Percentiles rank a stretch among this genome's conserved stretches.
Conservation (phyloP, 2,888 invertebrate species). For the Calameuta pallipes region DNA sequence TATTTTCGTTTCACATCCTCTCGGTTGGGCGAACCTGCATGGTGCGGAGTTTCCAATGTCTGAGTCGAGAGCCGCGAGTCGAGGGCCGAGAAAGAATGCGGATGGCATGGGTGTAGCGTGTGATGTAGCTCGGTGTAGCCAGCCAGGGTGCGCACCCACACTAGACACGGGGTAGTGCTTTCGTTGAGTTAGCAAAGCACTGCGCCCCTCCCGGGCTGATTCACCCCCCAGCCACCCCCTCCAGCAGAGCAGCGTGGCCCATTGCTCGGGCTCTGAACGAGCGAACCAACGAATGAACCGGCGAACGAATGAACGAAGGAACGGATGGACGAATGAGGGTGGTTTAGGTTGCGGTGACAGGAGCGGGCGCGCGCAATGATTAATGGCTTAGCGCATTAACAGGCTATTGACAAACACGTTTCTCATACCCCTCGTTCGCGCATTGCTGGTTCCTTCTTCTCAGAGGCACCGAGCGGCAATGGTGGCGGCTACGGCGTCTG, state of each 20-base stretch:
- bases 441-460: constrained; percentile 15
- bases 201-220: constrained; percentile 26
- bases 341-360: constrained; percentile 58
- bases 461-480: constrained; percentile 11
- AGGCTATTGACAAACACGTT: constrained; percentile 67
- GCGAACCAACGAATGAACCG: constrained; percentile 17
- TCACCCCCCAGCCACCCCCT: constrained; percentile 7
- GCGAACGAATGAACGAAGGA: constrained; percentile 11
- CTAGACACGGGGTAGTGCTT: constrained; percentile 24
- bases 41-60: too few relatives aligned
- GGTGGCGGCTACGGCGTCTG: not conserved
- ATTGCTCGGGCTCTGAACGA: constrained; percentile 17
- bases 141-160: too few relatives aligned
- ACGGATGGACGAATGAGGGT: constrained; percentile 30
- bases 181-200: constrained; percentile 34
- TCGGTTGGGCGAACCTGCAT: not conserved
- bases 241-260: constrained; percentile 23
- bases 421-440: constrained; percentile 42
- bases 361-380: constrained; percentile 63
- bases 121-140: too few relatives aligned
- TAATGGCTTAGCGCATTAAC: constrained; percentile 68
- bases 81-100: not conserved
- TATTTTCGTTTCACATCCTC: not conserved
- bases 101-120: not conserved
- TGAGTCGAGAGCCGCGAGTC: not conserved